These are phyloP conservation scores for Bombus confusus DNA, from an alignment of 1,140 invertebrate species.

Conservation along the genomic window DNA sequence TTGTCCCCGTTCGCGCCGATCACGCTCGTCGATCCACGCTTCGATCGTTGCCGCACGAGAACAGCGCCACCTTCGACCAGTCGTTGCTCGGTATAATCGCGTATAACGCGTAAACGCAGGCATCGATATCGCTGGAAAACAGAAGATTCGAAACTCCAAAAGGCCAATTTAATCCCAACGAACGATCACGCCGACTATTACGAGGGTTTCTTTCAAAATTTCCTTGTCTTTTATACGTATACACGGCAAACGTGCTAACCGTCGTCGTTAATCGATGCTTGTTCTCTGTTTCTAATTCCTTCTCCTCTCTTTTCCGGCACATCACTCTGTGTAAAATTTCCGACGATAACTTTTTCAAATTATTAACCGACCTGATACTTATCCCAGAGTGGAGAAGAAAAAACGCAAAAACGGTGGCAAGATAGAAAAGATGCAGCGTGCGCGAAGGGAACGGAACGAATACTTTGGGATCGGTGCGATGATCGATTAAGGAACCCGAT, in stretches of 20 bases:
- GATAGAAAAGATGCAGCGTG: not conserved
- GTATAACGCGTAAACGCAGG: not conserved
- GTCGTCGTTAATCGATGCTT: too few relatives aligned
- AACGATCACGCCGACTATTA: too few relatives aligned
- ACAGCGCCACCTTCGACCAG: not conserved
- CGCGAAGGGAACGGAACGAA: not conserved
- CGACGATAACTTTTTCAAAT: too few relatives aligned
- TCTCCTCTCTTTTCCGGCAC: too few relatives aligned
- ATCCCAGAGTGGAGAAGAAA: not conserved
- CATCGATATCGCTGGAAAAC: not conserved
- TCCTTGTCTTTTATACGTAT: not conserved
- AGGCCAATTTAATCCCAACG: too few relatives aligned
- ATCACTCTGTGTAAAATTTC: too few relatives aligned
- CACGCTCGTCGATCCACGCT: not conserved
- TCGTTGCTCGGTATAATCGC: too few relatives aligned
- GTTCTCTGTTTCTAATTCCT: not conserved
- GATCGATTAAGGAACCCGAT: constrained; percentile 51
- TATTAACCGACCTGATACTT: too few relatives aligned
- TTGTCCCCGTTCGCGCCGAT: constrained; percentile 11
- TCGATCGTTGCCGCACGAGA: constrained; percentile 19
- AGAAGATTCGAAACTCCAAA: too few relatives aligned
- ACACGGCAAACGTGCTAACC: too few relatives aligned
- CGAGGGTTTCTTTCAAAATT: not conserved
- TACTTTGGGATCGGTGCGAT: constrained; percentile 6
- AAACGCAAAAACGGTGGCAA: too few relatives aligned